Evolutionary conservation across 2,888 invertebrate species (phyloP), one percentile per base, ranked within the genome.

Genomic region (Trichopria drosophilae): DNA sequence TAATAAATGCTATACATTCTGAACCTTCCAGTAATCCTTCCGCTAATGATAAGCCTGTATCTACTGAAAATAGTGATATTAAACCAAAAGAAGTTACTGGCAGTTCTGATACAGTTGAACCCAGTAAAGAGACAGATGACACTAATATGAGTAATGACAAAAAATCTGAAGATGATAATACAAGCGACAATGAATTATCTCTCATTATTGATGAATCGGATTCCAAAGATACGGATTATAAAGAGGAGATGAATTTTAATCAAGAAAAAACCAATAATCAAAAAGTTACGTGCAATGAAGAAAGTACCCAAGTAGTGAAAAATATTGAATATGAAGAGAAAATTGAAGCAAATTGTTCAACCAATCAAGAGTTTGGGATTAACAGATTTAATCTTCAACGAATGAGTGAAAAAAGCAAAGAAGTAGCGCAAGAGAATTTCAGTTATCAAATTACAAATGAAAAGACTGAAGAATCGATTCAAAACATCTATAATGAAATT

Each of bases 121-220:
- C n/a, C 15, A 19, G 9, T 22, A 28, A 40, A 31, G 19, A 3
- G 6, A 6, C 22, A 12, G 16, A 34, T 9, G 12, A 19, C 24
- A 24, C 32, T 37, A 41, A 32, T n/a, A 32, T 15, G 9, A 34
- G 31, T 24, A 10, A 40, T 24, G 31, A 15, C n/a, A 45, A 51
- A 19, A 13, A 12, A 35, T 44, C 10, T 35, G 39, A 28, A 32
- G n/a, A 20, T 18, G 13, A 4, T 20, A 22, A 3, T 22, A 20
- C 45, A 13, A 36, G 42, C 15, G 22, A 20, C 2, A 1, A n/a
- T 9, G 9, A 29, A 2, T n/a, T 12, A 32, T 26, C 13, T 22
- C 7, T 5, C n/a, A 45, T 47, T n/a, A 23, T 43, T 7, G 28
- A 51, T 22, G 36, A n/a, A n/a, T n/a, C n/a, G n/a, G n/a, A n/a